These are phyloP conservation scores for Opisthocomus hoazin DNA, from an alignment of 2,113 vertebrate genomes.

Conservation along the genomic window DNA sequence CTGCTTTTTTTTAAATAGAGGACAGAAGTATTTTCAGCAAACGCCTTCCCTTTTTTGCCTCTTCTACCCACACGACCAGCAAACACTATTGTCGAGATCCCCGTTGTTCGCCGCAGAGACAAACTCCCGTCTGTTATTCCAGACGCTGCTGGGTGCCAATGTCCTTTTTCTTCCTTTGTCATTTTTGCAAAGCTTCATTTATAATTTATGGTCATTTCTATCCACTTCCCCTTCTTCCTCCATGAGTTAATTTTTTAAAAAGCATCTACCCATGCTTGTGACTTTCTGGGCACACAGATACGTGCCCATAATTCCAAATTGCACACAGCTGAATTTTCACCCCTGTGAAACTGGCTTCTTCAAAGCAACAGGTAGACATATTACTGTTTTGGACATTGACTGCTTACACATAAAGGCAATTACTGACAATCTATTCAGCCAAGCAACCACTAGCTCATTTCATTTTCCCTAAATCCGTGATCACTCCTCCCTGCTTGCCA, in stretches of 20 bases:
- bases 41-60: conserved; percentile 40
- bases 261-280: neutral
- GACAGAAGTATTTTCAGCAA: conserved; percentile 46
- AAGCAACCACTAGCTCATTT: neutral
- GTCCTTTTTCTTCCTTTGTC: conserved; percentile 42
- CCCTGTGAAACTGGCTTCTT: neutral
- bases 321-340: neutral
- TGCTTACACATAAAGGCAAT: neutral
- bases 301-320: neutral
- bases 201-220: conserved; percentile 49
- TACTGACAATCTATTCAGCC: neutral
- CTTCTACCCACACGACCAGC: neutral
- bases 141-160: conserved; percentile 45
- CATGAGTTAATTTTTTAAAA: conserved; percentile 9
- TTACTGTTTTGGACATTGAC: neutral
- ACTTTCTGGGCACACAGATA: neutral
- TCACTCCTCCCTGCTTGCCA: fast-evolving
- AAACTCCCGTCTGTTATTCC: conserved; percentile 43
- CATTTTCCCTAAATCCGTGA: neutral
- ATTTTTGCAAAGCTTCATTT: conserved; percentile 43
- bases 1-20: conserved; percentile 19
- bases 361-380: neutral
- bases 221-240: neutral
- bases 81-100: neutral
- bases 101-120: neutral